Base-by-base conservation (phyloP, 35 echinoderm and acorn worm species). In the Patiria miniata region DNA sequence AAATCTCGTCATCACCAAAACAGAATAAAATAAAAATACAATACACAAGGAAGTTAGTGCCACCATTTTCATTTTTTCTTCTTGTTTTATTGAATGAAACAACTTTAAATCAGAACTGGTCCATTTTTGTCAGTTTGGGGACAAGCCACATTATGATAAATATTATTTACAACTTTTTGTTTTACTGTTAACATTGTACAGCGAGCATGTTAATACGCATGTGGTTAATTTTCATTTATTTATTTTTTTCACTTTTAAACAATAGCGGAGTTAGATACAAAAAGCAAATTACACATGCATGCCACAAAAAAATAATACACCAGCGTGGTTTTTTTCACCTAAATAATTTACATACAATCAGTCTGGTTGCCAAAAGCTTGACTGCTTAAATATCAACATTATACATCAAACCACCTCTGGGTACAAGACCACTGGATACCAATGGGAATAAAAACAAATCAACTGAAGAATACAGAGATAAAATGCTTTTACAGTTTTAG, bases 161-260 rank as follows among this genome's bases (percentile, higher is more conserved):
- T 73, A 73, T 73, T 73, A 73, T 73, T 36, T 73, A 73, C 65
- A 73, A 73, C 65, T 73, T 73, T 73, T 73, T 73, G 19, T 73
- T 73, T 28, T 30, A 32, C 42, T 47, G 4, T 47, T 47, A 47
- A 47, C 42, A 47, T 47, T 12, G 14, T 73, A 73, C 65, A 73
- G 65, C 65, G 29, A 22, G 22, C 65, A 73, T 73, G 26, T 34
- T 34, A 73, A 34, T 34, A 73, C 4, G 42, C 42, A 47, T 12
- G 12, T 47, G 42, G 42, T 47, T 47, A 4, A 4, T 6, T 47
- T 6, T 6, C 12, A 12, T 12, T 47, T 47, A 4, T 47, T 47
- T 12, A 47, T 6, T 73, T 73, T 73, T 73, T 32, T n/a, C n/a
- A n/a, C n/a, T n/a, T n/a, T 10, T 73, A 73, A 73, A 18, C 65